Base-by-base conservation (phyloP, 1,140 invertebrate species). In the Teleogryllus occipitalis region DNA sequence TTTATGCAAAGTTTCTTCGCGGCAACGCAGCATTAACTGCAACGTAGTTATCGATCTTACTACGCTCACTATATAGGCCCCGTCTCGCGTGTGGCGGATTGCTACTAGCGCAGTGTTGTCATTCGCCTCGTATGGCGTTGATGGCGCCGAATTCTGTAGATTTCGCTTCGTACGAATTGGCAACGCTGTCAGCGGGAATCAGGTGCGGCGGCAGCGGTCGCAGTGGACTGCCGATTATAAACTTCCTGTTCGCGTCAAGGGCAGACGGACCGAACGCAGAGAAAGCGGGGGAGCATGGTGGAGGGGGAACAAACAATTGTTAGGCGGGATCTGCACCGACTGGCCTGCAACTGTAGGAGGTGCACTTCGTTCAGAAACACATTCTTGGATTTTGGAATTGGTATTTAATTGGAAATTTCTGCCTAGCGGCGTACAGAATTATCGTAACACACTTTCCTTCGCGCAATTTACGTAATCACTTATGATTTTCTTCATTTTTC, bases 21-120 rank as follows among this genome's bases (percentile, higher is more conserved):
- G 76, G 76, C 76, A 77, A 77, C 76, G 76, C 76, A 48, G 76
- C 47, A 77, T 22, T 77, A 77, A 77, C 46, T 77, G 76, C 76
- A 77, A 77, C 76, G 76, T 22, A 48, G 76, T 54, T 77, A 77
- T 77, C 76, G 76, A 77, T 77, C 76, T 77, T 48, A 54, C 48
- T 65, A 65, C 54, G 0, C 54, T 65, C 54, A 65, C 54, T 65
- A 54, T 54, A n/a, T n/a, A 39, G 27, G 10, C 54, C 10, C 10
- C 54, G 10, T 1, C 18, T 65, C 18, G 54, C 54, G 54, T 65
- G 54, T 65, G 54, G 54, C 54, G 54, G 54, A 65, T 65, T 65
- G 54, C 2, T 65, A 65, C 54, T 39, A 39, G 27, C 27, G 27
- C 27, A 18, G 54, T 65, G 54, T 65, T 65, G 54, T 18, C 54